Base-by-base conservation (phyloP, 2,888 invertebrate species). In the Oeneis ivallda region DNA sequence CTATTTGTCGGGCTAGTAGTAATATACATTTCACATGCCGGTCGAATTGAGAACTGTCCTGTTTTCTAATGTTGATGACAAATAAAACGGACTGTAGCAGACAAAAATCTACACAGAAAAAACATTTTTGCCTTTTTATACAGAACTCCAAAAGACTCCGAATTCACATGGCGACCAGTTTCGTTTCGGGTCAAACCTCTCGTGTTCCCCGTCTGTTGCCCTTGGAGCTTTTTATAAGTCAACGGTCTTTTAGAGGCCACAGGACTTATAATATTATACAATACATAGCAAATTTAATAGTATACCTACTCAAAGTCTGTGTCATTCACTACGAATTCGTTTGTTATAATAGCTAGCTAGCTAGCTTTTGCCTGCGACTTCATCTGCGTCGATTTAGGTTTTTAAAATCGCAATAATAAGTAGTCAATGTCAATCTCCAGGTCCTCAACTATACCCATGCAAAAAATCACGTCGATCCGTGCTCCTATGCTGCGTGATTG, bases 151-250 rank as follows among this genome's bases (percentile, higher is more conserved):
- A 58, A 10, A 15, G 15, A 58, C 34, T 60, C 19, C 19, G 11
- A 62, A 49, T n/a, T 43, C 62, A 52, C 64, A 39, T 68, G 56
- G 68, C 64, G 59, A 70, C 68, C 53, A 52, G 67, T 66, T 78
- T 75, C 74, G 85, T 19, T 52, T 61, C 61, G 83, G 90, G 86
- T 89, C 90, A 90, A 91, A 83, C 88, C 79, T 87, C 89, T 83
- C 85, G 84, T 86, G 32, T 50, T 60, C 86, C 78, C 78, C 83
- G 87, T 83, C 87, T 78, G 73, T 73, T 86, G 85, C 82, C 90
- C 90, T 91, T 90, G 90, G 84, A 72, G 77, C 87, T 88, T 86
- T 87, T 86, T 87, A 76, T 73, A 74, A 72, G 73, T 74, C 83
- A 85, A 86, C 85, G 83, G 41, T 49, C 66, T 61, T 45, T 52